Evolutionary conservation across 2,113 vertebrate species (phyloP).

Genomic region (Meriones unguiculatus): DNA sequence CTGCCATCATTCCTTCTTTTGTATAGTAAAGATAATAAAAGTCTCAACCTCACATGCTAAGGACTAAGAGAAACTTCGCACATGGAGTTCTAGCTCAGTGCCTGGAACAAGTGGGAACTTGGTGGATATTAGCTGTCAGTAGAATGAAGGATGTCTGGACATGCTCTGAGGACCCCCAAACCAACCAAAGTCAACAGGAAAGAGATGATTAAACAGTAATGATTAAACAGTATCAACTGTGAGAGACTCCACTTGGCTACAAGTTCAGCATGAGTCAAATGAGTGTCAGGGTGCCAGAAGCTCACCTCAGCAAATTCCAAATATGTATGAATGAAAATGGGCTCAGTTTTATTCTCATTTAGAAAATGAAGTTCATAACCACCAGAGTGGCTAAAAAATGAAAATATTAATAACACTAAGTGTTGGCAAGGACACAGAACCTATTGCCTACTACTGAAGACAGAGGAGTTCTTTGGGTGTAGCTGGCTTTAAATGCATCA

Average conservation of each 20-base stretch:
- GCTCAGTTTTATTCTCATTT: neutral
- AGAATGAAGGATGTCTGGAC: neutral
- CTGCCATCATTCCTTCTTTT: neutral
- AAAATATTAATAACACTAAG: conserved; percentile 43
- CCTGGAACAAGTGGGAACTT: neutral
- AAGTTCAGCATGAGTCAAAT: conserved; percentile 42
- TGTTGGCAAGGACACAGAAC: neutral
- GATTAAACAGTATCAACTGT: conserved; percentile 10
- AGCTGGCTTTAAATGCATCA: neutral
- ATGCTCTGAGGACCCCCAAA: neutral
- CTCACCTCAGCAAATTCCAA: conserved; percentile 11
- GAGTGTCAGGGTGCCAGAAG: neutral
- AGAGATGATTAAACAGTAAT: conserved; percentile 1
- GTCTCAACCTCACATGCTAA: neutral
- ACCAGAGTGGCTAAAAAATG: neutral
- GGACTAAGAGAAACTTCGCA: neutral
- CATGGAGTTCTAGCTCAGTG: neutral
- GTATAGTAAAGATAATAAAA: neutral
- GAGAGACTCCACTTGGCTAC: conserved; percentile 11
- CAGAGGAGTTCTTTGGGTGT: neutral
- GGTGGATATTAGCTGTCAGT: neutral
- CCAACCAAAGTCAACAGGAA: neutral
- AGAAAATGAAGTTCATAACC: conserved; percentile 10
- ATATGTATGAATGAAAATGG: conserved; percentile 20
- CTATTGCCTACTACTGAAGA: neutral